These are phyloP conservation scores for Agriopis leucophaearia DNA, from an alignment of 2,888 invertebrate genomes.

Conservation along the genomic window DNA sequence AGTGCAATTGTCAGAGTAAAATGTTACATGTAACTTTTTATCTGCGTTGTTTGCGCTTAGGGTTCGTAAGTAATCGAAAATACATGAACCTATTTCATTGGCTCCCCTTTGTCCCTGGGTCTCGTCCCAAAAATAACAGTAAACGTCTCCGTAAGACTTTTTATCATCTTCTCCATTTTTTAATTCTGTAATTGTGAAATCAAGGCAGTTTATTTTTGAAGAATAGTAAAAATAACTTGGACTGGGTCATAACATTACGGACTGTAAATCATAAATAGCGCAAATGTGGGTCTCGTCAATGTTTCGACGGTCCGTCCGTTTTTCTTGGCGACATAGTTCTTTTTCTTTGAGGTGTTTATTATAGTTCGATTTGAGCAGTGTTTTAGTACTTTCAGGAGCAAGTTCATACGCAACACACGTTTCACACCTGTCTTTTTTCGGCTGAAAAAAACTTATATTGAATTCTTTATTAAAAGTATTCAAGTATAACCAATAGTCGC, in stretches of 20 bases:
- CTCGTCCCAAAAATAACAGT: conserved; percentile 15
- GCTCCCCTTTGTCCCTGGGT: conserved; percentile 2
- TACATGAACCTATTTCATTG: conserved; percentile 9
- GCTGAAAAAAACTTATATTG: neutral
- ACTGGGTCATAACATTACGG: neutral
- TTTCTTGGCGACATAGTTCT: neutral
- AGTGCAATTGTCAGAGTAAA: conserved; percentile 5
- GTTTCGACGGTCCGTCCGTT: neutral
- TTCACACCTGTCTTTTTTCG: neutral
- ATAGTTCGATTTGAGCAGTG: neutral
- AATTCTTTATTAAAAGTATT: neutral
- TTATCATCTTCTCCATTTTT: neutral
- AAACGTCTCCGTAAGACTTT: neutral
- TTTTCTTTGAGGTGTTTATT: neutral
- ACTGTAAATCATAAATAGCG: neutral
- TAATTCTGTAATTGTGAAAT: neutral
- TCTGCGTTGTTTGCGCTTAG: neutral
- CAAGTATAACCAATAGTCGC: conserved; percentile 29
- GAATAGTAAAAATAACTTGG: neutral
- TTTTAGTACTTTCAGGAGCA: neutral
- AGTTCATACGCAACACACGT: neutral
- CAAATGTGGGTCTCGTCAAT: neutral
- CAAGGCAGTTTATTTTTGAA: neutral
- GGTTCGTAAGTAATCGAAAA: neutral
- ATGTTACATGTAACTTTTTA: neutral